Conservation (phyloP, 1,140 invertebrate species). For the Goniozus legneri region DNA sequence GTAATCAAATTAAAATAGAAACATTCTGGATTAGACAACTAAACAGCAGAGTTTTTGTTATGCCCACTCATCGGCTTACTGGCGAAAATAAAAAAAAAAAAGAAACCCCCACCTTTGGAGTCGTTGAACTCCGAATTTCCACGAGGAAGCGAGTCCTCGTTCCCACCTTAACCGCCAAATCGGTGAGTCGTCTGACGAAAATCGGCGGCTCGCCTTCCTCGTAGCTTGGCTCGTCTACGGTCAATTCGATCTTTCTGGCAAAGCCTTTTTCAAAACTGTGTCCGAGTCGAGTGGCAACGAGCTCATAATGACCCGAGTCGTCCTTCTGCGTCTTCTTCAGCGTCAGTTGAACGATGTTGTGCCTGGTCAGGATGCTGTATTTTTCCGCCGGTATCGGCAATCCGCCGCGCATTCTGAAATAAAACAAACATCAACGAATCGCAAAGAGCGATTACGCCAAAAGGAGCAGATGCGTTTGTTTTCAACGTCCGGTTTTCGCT, state of each 20-base stretch:
- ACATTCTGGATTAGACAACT: no score
- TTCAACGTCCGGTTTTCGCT: not conserved
- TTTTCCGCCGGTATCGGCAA: conserved; percentile 44
- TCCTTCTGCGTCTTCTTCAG: conserved; percentile 55
- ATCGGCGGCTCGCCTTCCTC: conserved; percentile 65
- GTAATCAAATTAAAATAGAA: no score
- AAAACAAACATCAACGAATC: no score
- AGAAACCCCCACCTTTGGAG: conserved; percentile 63
- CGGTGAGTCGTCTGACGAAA: conserved; percentile 72
- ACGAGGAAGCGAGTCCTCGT: conserved; percentile 78
- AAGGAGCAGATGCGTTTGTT: not conserved
- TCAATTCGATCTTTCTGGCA: conserved; percentile 38
- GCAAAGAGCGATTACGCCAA: not conserved
- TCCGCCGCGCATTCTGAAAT: conserved; percentile 41
- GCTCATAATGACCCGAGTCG: conserved; percentile 58
- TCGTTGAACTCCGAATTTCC: conserved; percentile 74
- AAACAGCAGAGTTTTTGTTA: no score
- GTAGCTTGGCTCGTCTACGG: conserved; percentile 33
- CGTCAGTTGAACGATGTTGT: conserved; percentile 55
- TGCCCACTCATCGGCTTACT: no score
- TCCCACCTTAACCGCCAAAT: conserved; percentile 81
- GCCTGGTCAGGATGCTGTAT: conserved; percentile 45
- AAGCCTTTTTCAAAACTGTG: conserved; percentile 29
- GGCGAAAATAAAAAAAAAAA: no score
- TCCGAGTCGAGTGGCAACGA: conserved; percentile 56